Evolutionary conservation across 2,888 invertebrate species (phyloP).

Genomic region (Rhagonycha fulva): DNA sequence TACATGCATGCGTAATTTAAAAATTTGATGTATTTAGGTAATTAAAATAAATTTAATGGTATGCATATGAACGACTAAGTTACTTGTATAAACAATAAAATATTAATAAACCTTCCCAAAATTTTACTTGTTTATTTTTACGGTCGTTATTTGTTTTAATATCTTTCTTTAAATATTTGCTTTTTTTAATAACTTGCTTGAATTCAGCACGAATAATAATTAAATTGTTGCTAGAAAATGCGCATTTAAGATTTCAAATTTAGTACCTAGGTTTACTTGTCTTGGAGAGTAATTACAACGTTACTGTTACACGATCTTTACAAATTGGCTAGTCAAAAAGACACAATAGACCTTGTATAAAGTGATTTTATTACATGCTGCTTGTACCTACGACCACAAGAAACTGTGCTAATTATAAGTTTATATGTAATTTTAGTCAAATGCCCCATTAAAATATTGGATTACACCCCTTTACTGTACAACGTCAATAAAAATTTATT

Average conservation of each 20-base stretch:
- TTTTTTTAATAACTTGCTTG: background rate
- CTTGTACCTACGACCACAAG: background rate
- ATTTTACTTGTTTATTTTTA: background rate
- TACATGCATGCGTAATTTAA: background rate
- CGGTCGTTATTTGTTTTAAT: background rate
- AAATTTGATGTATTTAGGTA: background rate
- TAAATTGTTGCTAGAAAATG: background rate
- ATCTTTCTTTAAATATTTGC: background rate
- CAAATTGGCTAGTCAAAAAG: constrained; percentile 21
- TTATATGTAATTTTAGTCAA: background rate
- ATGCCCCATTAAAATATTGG: background rate
- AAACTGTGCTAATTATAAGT: background rate
- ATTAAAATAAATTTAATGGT: background rate
- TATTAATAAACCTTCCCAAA: background rate
- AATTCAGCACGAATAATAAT: background rate
- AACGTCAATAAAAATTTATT: background rate
- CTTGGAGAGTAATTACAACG: background rate
- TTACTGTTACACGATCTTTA: constrained; percentile 29
- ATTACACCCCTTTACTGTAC: background rate
- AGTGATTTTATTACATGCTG: constrained; percentile 21
- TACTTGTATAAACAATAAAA: background rate
- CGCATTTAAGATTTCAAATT: background rate
- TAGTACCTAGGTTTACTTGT: background rate
- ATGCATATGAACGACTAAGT: background rate
- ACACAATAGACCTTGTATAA: constrained; percentile 28